Evolutionary conservation across 1,140 invertebrate genomes (phyloP).

Genomic region (Pomacea maculata): DNA sequence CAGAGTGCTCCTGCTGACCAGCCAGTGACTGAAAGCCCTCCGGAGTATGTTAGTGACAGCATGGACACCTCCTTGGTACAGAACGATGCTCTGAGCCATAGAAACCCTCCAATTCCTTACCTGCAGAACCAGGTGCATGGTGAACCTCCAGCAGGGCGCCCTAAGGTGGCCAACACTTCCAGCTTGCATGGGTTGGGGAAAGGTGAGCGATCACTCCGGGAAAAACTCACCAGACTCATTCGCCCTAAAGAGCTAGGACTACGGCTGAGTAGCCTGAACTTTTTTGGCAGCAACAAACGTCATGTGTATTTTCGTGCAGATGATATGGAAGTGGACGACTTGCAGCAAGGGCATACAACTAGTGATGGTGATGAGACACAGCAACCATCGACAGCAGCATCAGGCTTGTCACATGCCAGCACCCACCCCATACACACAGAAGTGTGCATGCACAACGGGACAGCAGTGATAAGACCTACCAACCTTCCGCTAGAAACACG

Average conservation of each 20-base stretch:
- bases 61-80: constrained; percentile 65
- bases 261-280: constrained; percentile 28
- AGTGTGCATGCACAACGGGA: constrained; percentile 43
- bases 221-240: constrained; percentile 43
- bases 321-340: constrained; percentile 20
- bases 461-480: constrained; percentile 35
- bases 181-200: constrained; percentile 10
- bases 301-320: constrained; percentile 14
- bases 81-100: constrained; percentile 64
- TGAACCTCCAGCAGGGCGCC: constrained; percentile 42
- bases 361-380: neutral
- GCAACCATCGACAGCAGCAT: neutral
- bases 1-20: constrained; percentile 29
- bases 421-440: constrained; percentile 25
- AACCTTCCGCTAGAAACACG: constrained; percentile 26
- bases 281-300: constrained; percentile 6
- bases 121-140: constrained; percentile 75
- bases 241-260: constrained; percentile 43
- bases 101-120: constrained; percentile 75
- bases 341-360: neutral
- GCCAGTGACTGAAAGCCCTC: constrained; percentile 32
- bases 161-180: constrained; percentile 70
- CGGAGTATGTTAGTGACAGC: constrained; percentile 66
- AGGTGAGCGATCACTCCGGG: constrained; percentile 33
- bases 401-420: neutral